phyloP scores from a whole-genome alignment of 1,140 invertebrate genomes.

The Galleria mellonella region DNA sequence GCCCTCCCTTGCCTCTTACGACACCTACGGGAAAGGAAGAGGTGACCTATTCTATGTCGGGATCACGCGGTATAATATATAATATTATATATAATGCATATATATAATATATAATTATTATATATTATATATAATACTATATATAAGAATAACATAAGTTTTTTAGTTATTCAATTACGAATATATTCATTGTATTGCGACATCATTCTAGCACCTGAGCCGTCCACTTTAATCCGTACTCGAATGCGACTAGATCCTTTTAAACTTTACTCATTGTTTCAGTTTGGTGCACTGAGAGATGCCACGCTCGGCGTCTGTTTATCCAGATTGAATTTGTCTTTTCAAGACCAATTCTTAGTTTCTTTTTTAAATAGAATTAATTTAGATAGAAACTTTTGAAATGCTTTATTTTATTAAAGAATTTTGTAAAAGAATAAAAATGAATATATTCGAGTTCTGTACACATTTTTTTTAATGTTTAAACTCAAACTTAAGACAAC shows the following conservation, averaged over 20 bases:
- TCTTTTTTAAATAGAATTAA: slow-evolving; percentile 3
- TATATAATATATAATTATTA: too few relatives aligned
- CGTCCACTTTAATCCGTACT: slow-evolving; percentile 1
- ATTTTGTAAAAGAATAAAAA: too few relatives aligned
- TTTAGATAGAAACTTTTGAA: background rate
- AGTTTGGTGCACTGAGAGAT: slow-evolving; percentile 23
- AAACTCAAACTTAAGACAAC: too few relatives aligned
- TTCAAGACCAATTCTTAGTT: slow-evolving; percentile 4
- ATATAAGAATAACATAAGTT: background rate
- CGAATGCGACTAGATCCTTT: slow-evolving; percentile 3
- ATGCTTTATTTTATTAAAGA: background rate
- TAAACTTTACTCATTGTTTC: slow-evolving; percentile 12
- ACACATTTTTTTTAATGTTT: too few relatives aligned
- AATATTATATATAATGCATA: too few relatives aligned
- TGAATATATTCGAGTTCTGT: too few relatives aligned
- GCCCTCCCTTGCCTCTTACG: too few relatives aligned
- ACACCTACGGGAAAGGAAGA: too few relatives aligned
- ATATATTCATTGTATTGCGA: background rate
- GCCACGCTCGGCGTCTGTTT: slow-evolving; percentile 8
- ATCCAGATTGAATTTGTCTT: slow-evolving; percentile 8
- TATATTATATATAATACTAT: background rate
- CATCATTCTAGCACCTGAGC: slow-evolving; percentile 3
- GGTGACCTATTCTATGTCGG: too few relatives aligned
- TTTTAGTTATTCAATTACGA: background rate
- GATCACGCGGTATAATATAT: too few relatives aligned